Base-by-base conservation (phyloP, 2,888 invertebrate genomes). In the Diadromus collaris region DNA sequence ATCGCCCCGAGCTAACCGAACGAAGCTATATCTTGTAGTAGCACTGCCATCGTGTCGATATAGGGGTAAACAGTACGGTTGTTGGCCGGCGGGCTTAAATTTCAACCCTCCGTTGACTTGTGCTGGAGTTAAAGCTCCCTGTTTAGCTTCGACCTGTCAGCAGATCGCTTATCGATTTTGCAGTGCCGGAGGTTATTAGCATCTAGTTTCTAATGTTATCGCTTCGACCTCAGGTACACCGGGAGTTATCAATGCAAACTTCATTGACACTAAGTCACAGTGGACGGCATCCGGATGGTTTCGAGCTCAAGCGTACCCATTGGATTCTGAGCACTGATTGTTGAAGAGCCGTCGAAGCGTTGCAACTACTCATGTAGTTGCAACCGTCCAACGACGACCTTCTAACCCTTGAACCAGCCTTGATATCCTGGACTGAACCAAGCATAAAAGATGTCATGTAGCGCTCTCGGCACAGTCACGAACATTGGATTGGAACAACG, bases 1-100 rank as follows among this genome's bases (percentile, higher is more conserved):
- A 44, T 51, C 63, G 71, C 75, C 67, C 54, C 54, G 76, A 75
- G 67, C 69, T 19, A 67, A 76, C 56, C 60, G 65, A 65, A 56
- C 64, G 41, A 41, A 29, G 41, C 65, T 24, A 56, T 61, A 60
- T 61, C 70, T 38, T 19, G 32, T 51, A 34, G 41, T 27, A 27
- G 48, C 19, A 34, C 19, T 63, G 34, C 34, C 24, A 63, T 16
- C 21, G 29, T 51, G 60, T 75, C 68, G 51, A 75, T 44, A 34
- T 61, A 27, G 54, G 54, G 19, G 27, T 56, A 56, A 41, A 32
- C 44, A 29, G 64, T 10, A 19, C 58, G 63, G 51, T 63, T 63
- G 56, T 65, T 58, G 64, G 56, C 56, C 56, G 29, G 29, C 56
- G 56, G 56, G 56, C 56, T 56, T n/a, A 56, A 56, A 56, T 56